Percentiles rank a stretch among this genome's conserved stretches.
Evolutionary conservation across 2,888 invertebrate genomes (phyloP).

Genomic region (Antitype chi): DNA sequence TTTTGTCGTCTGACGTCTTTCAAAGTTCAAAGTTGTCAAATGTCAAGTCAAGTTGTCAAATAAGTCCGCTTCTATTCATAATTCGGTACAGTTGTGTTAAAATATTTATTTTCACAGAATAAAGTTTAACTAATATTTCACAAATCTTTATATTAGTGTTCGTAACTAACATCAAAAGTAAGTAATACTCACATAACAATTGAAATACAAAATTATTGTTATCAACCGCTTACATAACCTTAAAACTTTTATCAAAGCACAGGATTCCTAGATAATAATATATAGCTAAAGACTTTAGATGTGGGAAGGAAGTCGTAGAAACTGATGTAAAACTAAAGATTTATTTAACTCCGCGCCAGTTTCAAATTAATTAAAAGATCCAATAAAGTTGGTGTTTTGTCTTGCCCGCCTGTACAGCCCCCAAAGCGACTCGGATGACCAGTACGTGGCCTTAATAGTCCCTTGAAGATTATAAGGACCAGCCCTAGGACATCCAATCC

Average conservation of each 20-base stretch:
- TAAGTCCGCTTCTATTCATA: slow-evolving; percentile 17
- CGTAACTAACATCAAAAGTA: slow-evolving; percentile 31
- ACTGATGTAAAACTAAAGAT: neutral
- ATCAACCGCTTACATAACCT: slow-evolving; percentile 61
- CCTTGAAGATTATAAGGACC: neutral
- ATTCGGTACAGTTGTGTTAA: too few species aligned
- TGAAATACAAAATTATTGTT: neutral
- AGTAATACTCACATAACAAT: slow-evolving; percentile 13
- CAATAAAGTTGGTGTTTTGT: neutral
- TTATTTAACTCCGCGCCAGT: neutral
- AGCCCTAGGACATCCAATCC: neutral
- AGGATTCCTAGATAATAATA: neutral
- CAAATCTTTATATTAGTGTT: neutral
- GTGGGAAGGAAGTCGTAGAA: neutral
- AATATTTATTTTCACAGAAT: slow-evolving; percentile 13
- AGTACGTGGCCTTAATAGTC: neutral
- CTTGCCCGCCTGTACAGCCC: too few species aligned
- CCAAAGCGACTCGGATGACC: neutral
- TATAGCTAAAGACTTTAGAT: neutral
- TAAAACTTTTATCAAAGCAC: slow-evolving; percentile 26
- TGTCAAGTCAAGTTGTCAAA: slow-evolving; percentile 1
- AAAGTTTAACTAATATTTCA: neutral
- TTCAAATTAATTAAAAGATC: neutral
- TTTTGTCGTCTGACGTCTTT: too few species aligned
- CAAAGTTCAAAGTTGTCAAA: neutral